phyloP scores from a whole-genome alignment of 2,113 vertebrate species.

The Coptodon bakossiorum region DNA sequence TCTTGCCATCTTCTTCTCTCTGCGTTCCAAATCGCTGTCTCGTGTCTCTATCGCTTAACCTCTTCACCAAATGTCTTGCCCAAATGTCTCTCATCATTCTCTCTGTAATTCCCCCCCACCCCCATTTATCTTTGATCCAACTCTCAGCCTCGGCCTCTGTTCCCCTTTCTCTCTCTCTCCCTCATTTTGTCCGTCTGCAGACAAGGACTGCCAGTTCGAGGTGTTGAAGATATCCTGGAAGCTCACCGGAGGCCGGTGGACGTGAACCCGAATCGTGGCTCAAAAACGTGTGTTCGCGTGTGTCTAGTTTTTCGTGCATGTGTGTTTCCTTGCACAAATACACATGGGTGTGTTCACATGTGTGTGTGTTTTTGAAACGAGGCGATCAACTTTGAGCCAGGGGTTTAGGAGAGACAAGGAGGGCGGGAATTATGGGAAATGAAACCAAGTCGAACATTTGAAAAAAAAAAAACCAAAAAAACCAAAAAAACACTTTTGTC shows the following conservation, averaged over 20 bases:
- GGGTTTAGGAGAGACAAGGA: constrained; percentile 19
- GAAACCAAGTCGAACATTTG: constrained; percentile 40
- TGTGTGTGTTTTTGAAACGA: background rate
- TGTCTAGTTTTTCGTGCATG: background rate
- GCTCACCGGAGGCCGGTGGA: background rate
- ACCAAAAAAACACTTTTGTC: background rate
- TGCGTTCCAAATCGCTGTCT: background rate
- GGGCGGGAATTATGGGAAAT: constrained; percentile 61
- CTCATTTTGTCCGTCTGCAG: background rate
- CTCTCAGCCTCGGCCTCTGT: background rate
- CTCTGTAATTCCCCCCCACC: background rate
- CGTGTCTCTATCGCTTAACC: background rate
- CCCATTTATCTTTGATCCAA: background rate
- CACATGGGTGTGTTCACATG: background rate
- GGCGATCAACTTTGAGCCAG: constrained; percentile 14
- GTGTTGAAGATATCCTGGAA: constrained; percentile 43
- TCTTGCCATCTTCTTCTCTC: background rate
- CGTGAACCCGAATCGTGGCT: background rate
- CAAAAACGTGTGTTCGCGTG: background rate
- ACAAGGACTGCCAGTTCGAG: background rate
- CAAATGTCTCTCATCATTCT: constrained; percentile 1
- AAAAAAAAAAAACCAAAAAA: background rate
- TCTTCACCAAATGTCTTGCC: background rate
- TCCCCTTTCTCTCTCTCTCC: background rate
- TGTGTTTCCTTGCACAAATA: background rate